A percentile compares a stretch with the other conserved stretches of the same genome.
Conservation (phyloP, 1,140 invertebrate species). For the Penaeus japonicus region DNA sequence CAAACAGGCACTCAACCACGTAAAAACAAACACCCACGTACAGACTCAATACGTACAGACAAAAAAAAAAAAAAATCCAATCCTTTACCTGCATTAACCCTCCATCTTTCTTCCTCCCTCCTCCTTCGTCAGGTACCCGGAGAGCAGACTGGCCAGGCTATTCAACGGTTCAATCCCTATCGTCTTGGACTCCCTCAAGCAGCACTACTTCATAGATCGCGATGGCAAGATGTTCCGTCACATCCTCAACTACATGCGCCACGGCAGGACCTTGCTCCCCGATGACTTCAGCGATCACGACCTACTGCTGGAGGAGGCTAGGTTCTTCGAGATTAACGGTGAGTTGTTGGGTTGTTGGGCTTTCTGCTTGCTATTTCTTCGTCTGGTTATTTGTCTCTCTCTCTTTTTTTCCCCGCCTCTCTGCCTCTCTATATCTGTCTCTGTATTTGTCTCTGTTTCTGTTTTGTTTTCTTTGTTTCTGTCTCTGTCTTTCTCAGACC, state of each 20-base stretch:
- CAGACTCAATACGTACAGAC: no score
- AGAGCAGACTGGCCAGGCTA: conserved; percentile 88
- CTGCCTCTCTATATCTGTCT: no score
- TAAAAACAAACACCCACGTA: no score
- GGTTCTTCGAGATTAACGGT: conserved; percentile 91
- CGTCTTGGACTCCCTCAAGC: conserved; percentile 93
- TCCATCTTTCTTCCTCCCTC: background rate
- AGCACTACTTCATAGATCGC: conserved; percentile 97
- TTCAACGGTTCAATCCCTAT: conserved; percentile 98
- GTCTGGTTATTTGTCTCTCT: background rate
- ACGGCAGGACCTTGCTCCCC: conserved; percentile 85
- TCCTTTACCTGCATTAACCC: no score
- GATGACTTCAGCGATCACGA: conserved; percentile 88
- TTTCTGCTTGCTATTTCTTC: background rate
- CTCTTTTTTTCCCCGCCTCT: no score
- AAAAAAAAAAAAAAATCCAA: no score
- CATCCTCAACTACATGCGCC: conserved; percentile 94
- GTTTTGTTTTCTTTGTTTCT: no score
- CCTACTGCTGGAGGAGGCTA: conserved; percentile 89
- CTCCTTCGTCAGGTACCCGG: conserved; percentile 77
- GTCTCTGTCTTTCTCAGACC: no score
- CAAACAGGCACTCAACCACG: no score
- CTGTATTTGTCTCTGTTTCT: no score
- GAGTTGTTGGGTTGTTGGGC: conserved; percentile 64
- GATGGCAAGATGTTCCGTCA: conserved; percentile 72